These are phyloP conservation scores for Macropodus opercularis DNA, from an alignment of 2,797 vertebrate species.

Conservation along the genomic window DNA sequence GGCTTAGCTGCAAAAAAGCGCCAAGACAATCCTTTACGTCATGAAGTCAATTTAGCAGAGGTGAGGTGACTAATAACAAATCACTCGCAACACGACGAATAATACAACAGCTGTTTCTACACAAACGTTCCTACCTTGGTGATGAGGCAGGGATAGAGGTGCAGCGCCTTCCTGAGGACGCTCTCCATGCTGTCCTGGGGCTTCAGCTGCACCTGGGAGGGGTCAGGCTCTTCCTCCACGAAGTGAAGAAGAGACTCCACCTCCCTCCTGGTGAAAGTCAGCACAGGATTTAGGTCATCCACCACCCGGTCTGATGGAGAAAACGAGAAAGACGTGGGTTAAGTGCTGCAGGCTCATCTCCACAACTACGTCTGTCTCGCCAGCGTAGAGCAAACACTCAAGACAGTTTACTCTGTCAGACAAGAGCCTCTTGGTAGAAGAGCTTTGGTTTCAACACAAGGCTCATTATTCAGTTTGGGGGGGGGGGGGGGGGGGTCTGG, in stretches of 20 bases:
- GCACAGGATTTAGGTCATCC: slow-evolving; percentile 95
- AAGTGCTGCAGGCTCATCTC: neutral
- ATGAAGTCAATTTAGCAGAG: neutral
- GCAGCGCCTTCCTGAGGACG: slow-evolving; percentile 87
- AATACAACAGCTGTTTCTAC: no score
- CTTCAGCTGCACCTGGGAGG: slow-evolving; percentile 78
- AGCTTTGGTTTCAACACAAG: slow-evolving; percentile 17
- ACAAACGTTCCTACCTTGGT: slow-evolving; percentile 98
- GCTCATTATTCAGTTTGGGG: slow-evolving; percentile 8
- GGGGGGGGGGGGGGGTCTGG: neutral
- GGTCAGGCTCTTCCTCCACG: slow-evolving; percentile 92
- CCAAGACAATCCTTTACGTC: neutral
- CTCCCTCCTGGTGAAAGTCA: slow-evolving; percentile 94
- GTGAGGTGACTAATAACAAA: no score
- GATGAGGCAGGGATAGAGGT: slow-evolving; percentile 89
- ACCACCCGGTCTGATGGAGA: slow-evolving; percentile 90
- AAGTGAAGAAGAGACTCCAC: slow-evolving; percentile 97
- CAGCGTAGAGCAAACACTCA: slow-evolving; percentile 29
- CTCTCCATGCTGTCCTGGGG: slow-evolving; percentile 81
- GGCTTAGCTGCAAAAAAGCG: neutral
- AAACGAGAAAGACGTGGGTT: slow-evolving; percentile 43
- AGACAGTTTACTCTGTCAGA: slow-evolving; percentile 39
- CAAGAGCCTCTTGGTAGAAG: slow-evolving; percentile 23
- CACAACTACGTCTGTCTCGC: no score
- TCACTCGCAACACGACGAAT: neutral